Conservation (phyloP, 2,113 vertebrate genomes). For the Perca flavescens region DNA sequence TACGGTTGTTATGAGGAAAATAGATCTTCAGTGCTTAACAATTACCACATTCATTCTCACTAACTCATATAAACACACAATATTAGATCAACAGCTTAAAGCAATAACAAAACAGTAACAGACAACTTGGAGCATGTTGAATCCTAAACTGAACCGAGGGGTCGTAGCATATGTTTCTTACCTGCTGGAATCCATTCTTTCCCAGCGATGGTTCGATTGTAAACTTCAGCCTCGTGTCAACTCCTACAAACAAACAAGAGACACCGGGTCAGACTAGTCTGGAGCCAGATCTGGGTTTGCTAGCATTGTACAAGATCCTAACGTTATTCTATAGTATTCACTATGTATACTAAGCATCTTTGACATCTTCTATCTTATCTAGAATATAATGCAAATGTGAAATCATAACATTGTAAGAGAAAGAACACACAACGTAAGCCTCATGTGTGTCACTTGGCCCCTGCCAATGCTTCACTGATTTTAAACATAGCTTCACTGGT, state of each 20-base stretch:
- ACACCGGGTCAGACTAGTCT: conserved; percentile 4
- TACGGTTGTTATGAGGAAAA: not conserved
- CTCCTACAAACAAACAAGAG: conserved; percentile 84
- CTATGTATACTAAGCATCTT: too few relatives aligned
- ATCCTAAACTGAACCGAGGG: not conserved
- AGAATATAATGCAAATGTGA: too few relatives aligned
- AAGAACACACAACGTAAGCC: too few relatives aligned
- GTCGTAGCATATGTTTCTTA: conserved; percentile 64
- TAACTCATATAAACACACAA: not conserved
- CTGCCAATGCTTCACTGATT: not conserved
- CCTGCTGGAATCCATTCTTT: conserved; percentile 99
- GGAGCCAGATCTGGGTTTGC: not conserved
- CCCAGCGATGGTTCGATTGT: conserved; percentile 96
- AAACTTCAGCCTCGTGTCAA: conserved; percentile 97
- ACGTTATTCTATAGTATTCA: not conserved
- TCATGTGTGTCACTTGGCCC: too few relatives aligned
- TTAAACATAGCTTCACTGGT: not conserved
- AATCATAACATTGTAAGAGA: too few relatives aligned
- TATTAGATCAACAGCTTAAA: not conserved
- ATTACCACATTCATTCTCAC: not conserved
- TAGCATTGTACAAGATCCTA: not conserved
- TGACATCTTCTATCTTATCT: too few relatives aligned
- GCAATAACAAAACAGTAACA: not conserved
- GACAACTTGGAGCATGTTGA: too few relatives aligned
- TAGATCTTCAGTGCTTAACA: not conserved